Evolutionary conservation across 1,140 invertebrate genomes (phyloP).

Genomic region (Macrosteles quadrilineatus): DNA sequence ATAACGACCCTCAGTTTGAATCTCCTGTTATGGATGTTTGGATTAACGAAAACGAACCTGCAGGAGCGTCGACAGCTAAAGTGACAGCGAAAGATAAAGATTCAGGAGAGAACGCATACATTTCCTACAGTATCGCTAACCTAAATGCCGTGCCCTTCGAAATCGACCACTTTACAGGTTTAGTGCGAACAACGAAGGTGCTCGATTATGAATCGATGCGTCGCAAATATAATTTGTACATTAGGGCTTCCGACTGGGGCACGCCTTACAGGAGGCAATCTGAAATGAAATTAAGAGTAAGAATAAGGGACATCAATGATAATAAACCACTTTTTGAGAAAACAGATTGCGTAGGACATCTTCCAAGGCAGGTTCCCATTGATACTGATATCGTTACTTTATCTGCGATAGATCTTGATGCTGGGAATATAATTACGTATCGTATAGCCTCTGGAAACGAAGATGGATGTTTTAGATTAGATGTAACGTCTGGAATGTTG

Average conservation of each 20-base stretch:
- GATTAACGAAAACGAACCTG: conserved; percentile 83
- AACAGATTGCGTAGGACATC: conserved; percentile 78
- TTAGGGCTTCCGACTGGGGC: conserved; percentile 95
- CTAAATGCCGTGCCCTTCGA: conserved; percentile 88
- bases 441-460: conserved; percentile 83
- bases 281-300: conserved; percentile 79
- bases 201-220: conserved; percentile 91
- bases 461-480: conserved; percentile 87
- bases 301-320: conserved; percentile 86
- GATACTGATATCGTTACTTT: conserved; percentile 87
- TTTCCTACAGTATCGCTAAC: conserved; percentile 91
- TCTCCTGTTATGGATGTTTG: conserved; percentile 62
- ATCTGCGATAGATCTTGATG: conserved; percentile 91
- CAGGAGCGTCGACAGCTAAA: conserved; percentile 77
- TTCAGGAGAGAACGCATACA: conserved; percentile 89
- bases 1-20: conserved; percentile 88
- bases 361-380: conserved; percentile 69
- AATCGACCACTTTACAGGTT: conserved; percentile 92
- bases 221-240: conserved; percentile 73
- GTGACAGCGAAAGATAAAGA: conserved; percentile 85
- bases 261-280: conserved; percentile 84
- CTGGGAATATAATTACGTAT: conserved; percentile 84
- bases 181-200: conserved; percentile 76
- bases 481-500: conserved; percentile 71
- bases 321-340: conserved; percentile 87